Percentiles rank a stretch among this genome's conserved stretches.
Evolutionary conservation across 2,113 vertebrate genomes (phyloP).

Genomic region (Edolisoma coerulescens): DNA sequence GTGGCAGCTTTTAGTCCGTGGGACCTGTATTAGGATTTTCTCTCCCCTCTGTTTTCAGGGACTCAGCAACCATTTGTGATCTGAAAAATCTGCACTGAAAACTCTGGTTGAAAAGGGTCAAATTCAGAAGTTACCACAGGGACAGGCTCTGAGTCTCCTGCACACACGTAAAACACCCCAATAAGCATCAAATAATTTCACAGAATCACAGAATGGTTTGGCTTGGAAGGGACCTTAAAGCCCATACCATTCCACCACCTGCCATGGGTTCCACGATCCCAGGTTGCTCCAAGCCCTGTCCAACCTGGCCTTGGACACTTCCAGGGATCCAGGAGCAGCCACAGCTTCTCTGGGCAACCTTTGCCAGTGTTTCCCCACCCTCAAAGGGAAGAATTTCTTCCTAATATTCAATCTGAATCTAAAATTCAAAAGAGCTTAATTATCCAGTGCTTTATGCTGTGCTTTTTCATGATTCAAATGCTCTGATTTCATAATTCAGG

Average conservation of each 20-base stretch:
- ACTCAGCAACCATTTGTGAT: not conserved
- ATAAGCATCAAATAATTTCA: not conserved
- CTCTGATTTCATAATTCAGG: not conserved
- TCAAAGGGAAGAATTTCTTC: not conserved
- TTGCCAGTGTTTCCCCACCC: not conserved
- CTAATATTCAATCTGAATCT: not conserved
- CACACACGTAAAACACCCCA: not conserved
- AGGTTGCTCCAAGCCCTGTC: not conserved
- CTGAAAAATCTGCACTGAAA: not conserved
- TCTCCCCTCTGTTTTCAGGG: not conserved
- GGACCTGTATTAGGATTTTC: not conserved
- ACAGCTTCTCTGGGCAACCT: not conserved
- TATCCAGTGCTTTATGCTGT: not conserved
- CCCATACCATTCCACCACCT: not conserved
- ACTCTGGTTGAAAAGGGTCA: not conserved
- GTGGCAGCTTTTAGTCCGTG: rapidly evolving
- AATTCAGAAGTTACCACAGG: not conserved
- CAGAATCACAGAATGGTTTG: not conserved
- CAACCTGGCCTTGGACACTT: not conserved
- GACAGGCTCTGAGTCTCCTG: not conserved
- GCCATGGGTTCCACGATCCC: not conserved
- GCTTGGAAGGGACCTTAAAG: not conserved
- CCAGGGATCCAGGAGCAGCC: not conserved
- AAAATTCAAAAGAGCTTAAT: not conserved
- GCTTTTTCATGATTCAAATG: not conserved